Evolutionary conservation across 1,140 invertebrate species (phyloP).

Genomic region (Pollicipes pollicipes): DNA sequence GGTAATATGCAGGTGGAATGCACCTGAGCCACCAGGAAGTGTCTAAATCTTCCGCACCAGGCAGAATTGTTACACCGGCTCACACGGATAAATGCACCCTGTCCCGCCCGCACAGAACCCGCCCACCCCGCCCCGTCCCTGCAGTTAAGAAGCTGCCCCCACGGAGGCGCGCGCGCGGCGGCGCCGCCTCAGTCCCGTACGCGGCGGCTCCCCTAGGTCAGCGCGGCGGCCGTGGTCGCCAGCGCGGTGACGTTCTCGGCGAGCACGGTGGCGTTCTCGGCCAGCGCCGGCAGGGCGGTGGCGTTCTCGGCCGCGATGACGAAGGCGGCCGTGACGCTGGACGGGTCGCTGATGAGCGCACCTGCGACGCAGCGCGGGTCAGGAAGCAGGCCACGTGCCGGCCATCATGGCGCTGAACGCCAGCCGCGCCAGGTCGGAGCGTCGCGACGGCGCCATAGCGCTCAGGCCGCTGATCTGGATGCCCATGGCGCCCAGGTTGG

Average conservation of each 20-base stretch:
- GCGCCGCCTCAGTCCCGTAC: no score
- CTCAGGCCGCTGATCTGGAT: conserved; percentile 68
- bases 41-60: no score
- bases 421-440: conserved; percentile 45
- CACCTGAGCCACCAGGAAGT: no score
- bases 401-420: conserved; percentile 66
- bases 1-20: no score
- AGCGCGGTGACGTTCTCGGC: background rate
- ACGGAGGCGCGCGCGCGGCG: no score
- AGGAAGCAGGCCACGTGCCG: conserved; percentile 73
- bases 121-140: no score
- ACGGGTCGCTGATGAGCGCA: background rate
- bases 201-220: background rate
- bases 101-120: no score
- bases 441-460: conserved; percentile 56
- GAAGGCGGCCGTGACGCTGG: background rate
- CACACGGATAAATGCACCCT: no score
- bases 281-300: background rate
- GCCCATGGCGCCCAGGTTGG: conserved; percentile 78
- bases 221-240: background rate
- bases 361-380: conserved; percentile 83
- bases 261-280: background rate
- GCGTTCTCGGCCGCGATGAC: background rate
- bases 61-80: no score
- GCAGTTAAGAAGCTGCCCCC: no score